Base-by-base conservation (phyloP, 2,888 invertebrate species). In the Rhynchonema sp. region DNA sequence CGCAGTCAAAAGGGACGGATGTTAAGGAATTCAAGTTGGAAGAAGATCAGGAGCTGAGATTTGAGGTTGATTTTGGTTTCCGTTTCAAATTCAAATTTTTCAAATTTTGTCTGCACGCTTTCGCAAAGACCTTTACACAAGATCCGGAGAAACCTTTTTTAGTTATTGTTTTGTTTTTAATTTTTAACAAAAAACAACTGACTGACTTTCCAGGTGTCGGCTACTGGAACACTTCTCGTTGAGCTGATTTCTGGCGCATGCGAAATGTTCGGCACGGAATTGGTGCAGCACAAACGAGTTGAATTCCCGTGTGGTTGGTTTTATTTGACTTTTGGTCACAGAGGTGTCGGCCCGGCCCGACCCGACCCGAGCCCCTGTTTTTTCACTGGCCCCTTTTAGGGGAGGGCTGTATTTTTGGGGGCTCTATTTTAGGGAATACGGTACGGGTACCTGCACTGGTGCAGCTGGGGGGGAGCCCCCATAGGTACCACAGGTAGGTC, bases 261-360 rank as follows among this genome's bases (percentile, higher is more conserved):
- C 0, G 98, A 98, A 78, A 81, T 96, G 54, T 98, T 96, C 77
- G 98, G 96, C 1, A 89, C 92, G 0, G 96, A 96, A 75, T 73
- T 98, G 61, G 87, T 90, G 0, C 86, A 86, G 76, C 87, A 87
- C 59, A 92, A 89, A 75, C 83, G 84, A 1, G 71, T 71, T 61
- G 62, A 59, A 2, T 68, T 72, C 49, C 13, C 13, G 13, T 13
- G 38, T 38, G 38, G n/a, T n/a, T n/a, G n/a, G n/a, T n/a, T n/a
- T n/a, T n/a, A n/a, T n/a, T n/a, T n/a, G 74, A 46, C 46, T 17
- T 46, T 46, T n/a, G n/a, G n/a, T n/a, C n/a, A n/a, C n/a, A n/a
- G n/a, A n/a, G n/a, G n/a, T n/a, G n/a, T n/a, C n/a, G n/a, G n/a
- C n/a, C n/a, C n/a, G n/a, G n/a, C n/a, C n/a, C n/a, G n/a, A n/a